These are phyloP conservation scores for Pyrrhosoma nymphula DNA, from an alignment of 2,888 invertebrate species.

Conservation along the genomic window DNA sequence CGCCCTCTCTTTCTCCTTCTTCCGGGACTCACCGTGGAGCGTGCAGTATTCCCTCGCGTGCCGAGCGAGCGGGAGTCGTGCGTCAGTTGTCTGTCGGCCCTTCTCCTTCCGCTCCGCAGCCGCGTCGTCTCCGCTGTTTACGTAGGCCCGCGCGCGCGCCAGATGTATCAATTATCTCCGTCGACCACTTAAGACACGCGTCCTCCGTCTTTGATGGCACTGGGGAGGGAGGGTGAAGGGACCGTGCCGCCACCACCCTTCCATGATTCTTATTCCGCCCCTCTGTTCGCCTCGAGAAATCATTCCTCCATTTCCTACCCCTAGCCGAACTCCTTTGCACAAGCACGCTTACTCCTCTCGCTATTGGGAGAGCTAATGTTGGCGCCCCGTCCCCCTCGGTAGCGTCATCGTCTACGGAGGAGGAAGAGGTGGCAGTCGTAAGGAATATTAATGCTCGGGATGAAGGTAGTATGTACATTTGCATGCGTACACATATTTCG, in stretches of 20 bases:
- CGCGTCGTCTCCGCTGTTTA: background rate
- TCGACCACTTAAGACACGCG: background rate
- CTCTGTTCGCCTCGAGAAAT: background rate
- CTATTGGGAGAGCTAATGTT: background rate
- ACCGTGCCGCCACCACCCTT: background rate
- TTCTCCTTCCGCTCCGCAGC: background rate
- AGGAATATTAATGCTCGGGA: constrained; percentile 8
- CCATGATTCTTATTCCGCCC: background rate
- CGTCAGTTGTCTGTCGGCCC: too few species aligned
- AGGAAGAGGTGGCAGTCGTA: background rate
- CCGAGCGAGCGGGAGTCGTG: too few species aligned
- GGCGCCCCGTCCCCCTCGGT: background rate
- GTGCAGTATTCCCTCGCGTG: too few species aligned
- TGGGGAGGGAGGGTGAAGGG: background rate
- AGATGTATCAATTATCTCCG: constrained; percentile 2
- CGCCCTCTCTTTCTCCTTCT: too few species aligned
- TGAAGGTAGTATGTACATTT: background rate
- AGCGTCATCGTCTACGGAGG: too few species aligned
- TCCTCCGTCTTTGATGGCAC: too few species aligned
- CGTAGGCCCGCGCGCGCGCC: background rate
- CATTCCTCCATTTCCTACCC: background rate
- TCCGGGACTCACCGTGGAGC: too few species aligned
- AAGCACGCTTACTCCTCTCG: background rate
- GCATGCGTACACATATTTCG: background rate
- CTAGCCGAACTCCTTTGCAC: background rate